Conservation (phyloP, 2,888 invertebrate species). For the Mycalesis mineus region DNA sequence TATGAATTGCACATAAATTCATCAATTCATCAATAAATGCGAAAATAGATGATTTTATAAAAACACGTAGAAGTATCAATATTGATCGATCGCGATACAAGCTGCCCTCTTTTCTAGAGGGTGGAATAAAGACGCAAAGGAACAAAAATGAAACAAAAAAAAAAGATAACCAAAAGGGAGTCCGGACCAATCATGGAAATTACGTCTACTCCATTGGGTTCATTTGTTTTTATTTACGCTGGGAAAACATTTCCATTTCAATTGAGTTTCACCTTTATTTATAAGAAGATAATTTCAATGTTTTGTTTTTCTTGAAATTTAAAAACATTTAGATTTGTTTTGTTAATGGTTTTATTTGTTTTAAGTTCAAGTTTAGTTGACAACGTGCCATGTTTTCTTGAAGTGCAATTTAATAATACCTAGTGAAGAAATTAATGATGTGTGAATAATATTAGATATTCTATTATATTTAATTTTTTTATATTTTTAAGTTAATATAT, state of each 20-base stretch:
- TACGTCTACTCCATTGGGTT: slow-evolving; percentile 39
- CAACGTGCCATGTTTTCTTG: too few species aligned
- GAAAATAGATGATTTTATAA: too few species aligned
- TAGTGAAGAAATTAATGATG: too few species aligned
- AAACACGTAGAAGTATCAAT: slow-evolving; percentile 44
- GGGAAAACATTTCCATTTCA: slow-evolving; percentile 17
- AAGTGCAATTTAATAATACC: too few species aligned
- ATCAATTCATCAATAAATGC: too few species aligned
- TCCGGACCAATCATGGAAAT: slow-evolving; percentile 70
- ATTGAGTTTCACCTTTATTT: slow-evolving; percentile 9
- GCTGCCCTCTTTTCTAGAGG: slow-evolving; percentile 68
- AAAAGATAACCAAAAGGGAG: slow-evolving; percentile 56
- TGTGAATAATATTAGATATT: too few species aligned
- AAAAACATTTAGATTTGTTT: not conserved
- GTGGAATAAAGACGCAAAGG: slow-evolving; percentile 65
- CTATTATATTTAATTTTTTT: too few species aligned
- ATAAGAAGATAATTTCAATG: slow-evolving; percentile 2
- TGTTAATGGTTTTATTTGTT: not conserved
- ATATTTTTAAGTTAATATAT: too few species aligned
- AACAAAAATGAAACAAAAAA: slow-evolving; percentile 65
- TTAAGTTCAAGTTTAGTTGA: not conserved
- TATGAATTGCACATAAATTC: too few species aligned
- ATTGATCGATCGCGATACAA: slow-evolving; percentile 30
- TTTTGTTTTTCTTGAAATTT: not conserved
- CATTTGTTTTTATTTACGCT: slow-evolving; percentile 23